A percentile compares a stretch with the other conserved stretches of the same genome.
Evolutionary conservation across 2,113 vertebrate species (phyloP).

Genomic region (Podarcis muralis): DNA sequence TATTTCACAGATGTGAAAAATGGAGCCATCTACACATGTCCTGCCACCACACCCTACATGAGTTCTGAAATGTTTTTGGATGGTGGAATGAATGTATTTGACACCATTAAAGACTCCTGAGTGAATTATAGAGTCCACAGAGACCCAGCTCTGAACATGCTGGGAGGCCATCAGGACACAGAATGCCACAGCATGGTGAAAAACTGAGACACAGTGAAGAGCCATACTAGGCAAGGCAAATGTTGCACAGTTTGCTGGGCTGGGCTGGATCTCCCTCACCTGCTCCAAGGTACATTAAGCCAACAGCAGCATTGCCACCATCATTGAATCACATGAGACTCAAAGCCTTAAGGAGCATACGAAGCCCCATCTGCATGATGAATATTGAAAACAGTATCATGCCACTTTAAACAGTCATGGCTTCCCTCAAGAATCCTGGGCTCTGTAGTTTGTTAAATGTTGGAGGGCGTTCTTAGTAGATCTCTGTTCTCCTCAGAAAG

Average conservation of each 20-base stretch:
- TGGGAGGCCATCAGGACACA: background rate
- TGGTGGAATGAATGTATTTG: background rate
- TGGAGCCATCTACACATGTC: background rate
- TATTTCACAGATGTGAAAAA: background rate
- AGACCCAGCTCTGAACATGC: background rate
- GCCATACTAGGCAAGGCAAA: background rate
- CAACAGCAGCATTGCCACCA: background rate
- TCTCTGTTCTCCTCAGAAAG: no score
- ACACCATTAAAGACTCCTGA: background rate
- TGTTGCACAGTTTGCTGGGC: background rate
- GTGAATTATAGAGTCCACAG: background rate
- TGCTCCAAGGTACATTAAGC: background rate
- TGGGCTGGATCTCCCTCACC: background rate
- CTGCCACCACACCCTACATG: background rate
- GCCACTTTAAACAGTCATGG: no score
- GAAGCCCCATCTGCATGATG: no score
- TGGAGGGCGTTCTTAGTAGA: no score
- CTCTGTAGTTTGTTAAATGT: no score
- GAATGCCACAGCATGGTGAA: background rate
- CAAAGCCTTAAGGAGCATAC: background rate
- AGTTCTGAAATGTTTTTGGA: background rate
- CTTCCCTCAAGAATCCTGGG: no score
- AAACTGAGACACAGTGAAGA: background rate
- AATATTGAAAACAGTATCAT: no score
- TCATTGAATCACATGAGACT: no score